These are phyloP conservation scores for Eretmocerus hayati DNA, from an alignment of 2,888 invertebrate genomes.

Conservation along the genomic window DNA sequence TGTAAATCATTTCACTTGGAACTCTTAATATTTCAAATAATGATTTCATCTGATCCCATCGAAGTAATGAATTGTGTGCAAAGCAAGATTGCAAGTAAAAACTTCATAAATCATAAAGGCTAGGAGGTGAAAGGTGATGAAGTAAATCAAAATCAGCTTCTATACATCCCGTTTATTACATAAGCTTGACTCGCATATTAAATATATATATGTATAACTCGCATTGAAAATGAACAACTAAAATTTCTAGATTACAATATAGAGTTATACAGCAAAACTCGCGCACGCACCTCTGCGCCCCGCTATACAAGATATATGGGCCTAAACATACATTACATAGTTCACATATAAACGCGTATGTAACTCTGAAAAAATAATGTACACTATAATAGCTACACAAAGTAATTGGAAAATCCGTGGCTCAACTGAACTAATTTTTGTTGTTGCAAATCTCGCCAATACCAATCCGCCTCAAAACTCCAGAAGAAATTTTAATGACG, in stretches of 20 bases:
- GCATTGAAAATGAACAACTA: slow-evolving; percentile 39
- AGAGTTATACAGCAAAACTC: slow-evolving; percentile 8
- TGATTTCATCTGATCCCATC: too few relatives aligned
- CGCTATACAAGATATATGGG: slow-evolving; percentile 15
- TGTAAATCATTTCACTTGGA: too few relatives aligned
- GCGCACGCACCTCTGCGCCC: slow-evolving; percentile 2
- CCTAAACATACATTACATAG: slow-evolving; percentile 21
- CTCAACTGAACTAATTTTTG: too few relatives aligned
- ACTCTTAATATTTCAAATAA: too few relatives aligned
- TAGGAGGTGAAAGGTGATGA: too few relatives aligned
- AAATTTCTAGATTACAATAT: slow-evolving; percentile 34
- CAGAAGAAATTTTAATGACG: too few relatives aligned
- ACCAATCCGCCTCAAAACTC: too few relatives aligned
- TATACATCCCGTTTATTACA: slow-evolving; percentile 44
- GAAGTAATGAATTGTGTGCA: too few relatives aligned
- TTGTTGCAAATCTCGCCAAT: too few relatives aligned
- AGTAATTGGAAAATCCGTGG: slow-evolving; percentile 13
- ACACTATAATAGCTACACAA: slow-evolving; percentile 32
- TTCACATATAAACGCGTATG: slow-evolving; percentile 20
- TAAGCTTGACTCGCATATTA: slow-evolving; percentile 44
- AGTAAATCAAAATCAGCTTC: too few relatives aligned
- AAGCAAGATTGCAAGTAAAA: too few relatives aligned
- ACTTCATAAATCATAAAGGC: too few relatives aligned
- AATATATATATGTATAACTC: slow-evolving; percentile 32
- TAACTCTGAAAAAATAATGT: slow-evolving; percentile 27